These are phyloP conservation scores for Myotis pilosus DNA, from an alignment of 2,797 vertebrate genomes.

Conservation along the genomic window DNA sequence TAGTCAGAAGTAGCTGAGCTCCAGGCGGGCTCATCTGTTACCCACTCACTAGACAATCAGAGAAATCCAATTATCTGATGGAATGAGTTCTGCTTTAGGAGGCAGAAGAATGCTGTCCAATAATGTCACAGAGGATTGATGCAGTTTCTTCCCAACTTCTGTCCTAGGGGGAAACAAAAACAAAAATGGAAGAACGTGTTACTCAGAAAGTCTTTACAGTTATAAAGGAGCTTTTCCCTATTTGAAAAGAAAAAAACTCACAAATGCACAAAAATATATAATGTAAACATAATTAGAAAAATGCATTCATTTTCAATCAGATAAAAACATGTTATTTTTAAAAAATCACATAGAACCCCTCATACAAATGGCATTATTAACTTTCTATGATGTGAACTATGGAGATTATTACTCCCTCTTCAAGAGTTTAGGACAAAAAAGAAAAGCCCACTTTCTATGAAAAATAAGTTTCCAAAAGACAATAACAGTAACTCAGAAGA, in stretches of 20 bases:
- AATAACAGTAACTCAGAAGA: constrained; percentile 17
- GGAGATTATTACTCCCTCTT: background rate
- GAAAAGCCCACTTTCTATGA: background rate
- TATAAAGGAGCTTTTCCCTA: background rate
- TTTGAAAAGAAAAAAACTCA: background rate
- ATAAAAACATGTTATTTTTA: background rate
- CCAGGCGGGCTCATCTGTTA: background rate
- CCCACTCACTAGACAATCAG: background rate
- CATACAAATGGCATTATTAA: background rate
- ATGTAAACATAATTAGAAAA: constrained; percentile 1
- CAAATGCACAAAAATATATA: background rate
- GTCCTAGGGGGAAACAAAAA: background rate
- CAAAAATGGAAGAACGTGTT: background rate
- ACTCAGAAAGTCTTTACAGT: background rate
- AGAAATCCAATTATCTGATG: background rate
- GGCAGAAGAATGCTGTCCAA: background rate
- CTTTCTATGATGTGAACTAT: background rate
- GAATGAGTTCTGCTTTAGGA: background rate
- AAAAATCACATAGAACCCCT: constrained; percentile 26
- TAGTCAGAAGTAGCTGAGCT: background rate
- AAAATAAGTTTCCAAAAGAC: background rate
- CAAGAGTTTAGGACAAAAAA: background rate
- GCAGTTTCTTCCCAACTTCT: constrained; percentile 10
- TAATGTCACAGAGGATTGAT: background rate
- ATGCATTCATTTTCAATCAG: background rate